Evolutionary conservation across 1,140 invertebrate species (phyloP).

Genomic region (Monomorium pharaonis): DNA sequence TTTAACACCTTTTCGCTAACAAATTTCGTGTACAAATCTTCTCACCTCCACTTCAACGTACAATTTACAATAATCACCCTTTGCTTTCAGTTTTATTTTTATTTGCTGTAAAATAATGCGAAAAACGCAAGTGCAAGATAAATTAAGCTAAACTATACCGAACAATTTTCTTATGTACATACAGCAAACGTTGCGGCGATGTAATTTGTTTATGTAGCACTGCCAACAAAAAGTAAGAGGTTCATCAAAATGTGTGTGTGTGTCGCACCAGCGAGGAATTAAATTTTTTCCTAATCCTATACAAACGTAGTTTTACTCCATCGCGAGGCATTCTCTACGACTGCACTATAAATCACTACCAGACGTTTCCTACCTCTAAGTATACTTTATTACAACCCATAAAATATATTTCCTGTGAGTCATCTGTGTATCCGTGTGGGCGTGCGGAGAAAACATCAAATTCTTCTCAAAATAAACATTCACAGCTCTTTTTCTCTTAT

Average conservation of each 20-base stretch:
- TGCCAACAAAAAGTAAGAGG: background rate
- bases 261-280: background rate
- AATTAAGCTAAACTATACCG: background rate
- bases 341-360: slow-evolving; percentile 20
- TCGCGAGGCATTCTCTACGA: slow-evolving; percentile 28
- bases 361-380: slow-evolving; percentile 32
- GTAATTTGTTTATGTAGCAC: background rate
- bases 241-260: slow-evolving; percentile 23
- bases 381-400: slow-evolving; percentile 47
- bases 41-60: background rate
- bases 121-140: background rate
- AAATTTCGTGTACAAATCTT: background rate
- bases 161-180: background rate
- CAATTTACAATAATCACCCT: background rate
- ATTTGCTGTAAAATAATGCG: background rate
- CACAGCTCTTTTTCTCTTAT: background rate
- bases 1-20: background rate
- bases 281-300: slow-evolving; percentile 35
- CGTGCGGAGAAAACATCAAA: slow-evolving; percentile 11
- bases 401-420: slow-evolving; percentile 41
- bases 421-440: background rate
- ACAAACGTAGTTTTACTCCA: slow-evolving; percentile 26
- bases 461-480: slow-evolving; percentile 5
- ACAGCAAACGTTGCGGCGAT: background rate
- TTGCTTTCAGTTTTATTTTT: background rate